Percentiles rank a stretch among this genome's conserved stretches.
These are phyloP conservation scores for Netelia inedita DNA, from an alignment of 2,888 invertebrate species.

Conservation along the genomic window DNA sequence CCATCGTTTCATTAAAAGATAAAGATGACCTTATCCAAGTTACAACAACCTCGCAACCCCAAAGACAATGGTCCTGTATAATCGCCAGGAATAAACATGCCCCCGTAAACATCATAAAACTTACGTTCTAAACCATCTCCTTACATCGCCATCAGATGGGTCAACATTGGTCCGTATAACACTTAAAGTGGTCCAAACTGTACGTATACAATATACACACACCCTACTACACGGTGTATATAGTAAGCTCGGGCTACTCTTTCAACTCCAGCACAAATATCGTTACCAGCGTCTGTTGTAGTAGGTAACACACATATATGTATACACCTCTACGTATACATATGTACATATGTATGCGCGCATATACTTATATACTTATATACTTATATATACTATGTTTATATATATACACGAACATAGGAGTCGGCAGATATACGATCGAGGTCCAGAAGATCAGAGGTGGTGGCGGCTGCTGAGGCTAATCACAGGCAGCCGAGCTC, in stretches of 20 bases:
- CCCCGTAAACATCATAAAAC: too few relatives aligned
- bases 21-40: too few relatives aligned
- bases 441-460: slow-evolving; percentile 72
- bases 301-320: background rate
- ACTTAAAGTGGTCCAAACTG: too few relatives aligned
- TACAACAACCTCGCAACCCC: too few relatives aligned
- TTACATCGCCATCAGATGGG: too few relatives aligned
- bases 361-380: slow-evolving; percentile 40
- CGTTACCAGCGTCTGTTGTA: slow-evolving; percentile 34
- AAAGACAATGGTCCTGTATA: too few relatives aligned
- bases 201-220: background rate
- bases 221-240: slow-evolving; percentile 14
- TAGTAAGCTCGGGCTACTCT: slow-evolving; percentile 29
- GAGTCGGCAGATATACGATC: slow-evolving; percentile 73
- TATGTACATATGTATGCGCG: slow-evolving; percentile 35
- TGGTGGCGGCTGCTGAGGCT: slow-evolving; percentile 75
- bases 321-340: background rate
- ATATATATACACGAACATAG: slow-evolving; percentile 32
- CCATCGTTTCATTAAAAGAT: too few relatives aligned
- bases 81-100: too few relatives aligned
- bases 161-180: too few relatives aligned
- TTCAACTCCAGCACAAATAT: slow-evolving; percentile 51
- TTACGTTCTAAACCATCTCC: too few relatives aligned
- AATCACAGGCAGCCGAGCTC: slow-evolving; percentile 78
- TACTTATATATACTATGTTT: slow-evolving; percentile 24